These are phyloP conservation scores for Nemurella pictetii DNA, from an alignment of 2,888 invertebrate species.

Conservation along the genomic window DNA sequence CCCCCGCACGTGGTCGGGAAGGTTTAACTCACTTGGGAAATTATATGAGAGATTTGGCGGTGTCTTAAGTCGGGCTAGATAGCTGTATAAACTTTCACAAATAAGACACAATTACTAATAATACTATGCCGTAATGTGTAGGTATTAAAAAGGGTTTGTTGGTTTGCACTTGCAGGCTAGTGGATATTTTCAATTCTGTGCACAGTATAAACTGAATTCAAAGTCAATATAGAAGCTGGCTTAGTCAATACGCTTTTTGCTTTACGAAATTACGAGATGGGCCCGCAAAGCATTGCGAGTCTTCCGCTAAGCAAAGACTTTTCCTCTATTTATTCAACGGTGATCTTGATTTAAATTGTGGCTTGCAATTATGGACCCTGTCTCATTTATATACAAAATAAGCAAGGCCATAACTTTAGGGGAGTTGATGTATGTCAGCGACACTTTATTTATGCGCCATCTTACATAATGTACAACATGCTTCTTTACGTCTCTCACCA, in stretches of 20 bases:
- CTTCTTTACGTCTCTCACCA: background rate
- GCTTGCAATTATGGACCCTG: background rate
- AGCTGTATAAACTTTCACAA: background rate
- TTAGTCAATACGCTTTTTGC: background rate
- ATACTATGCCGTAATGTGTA: background rate
- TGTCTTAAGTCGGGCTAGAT: background rate
- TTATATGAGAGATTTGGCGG: conserved; percentile 11
- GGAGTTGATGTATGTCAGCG: no score
- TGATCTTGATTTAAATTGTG: background rate
- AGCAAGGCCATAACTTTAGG: no score
- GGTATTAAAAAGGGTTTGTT: background rate
- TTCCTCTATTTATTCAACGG: background rate
- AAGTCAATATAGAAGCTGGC: background rate
- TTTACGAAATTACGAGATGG: background rate
- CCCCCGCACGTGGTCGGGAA: background rate
- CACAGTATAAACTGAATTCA: background rate
- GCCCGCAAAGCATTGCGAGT: background rate
- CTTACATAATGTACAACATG: background rate
- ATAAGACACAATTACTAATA: background rate
- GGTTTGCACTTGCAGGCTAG: background rate
- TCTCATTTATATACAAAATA: no score
- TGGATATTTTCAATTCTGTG: background rate
- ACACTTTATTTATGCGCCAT: background rate
- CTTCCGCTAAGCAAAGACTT: background rate
- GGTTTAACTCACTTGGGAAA: conserved; percentile 15